These are phyloP conservation scores for Epinephelus lanceolatus DNA, from an alignment of 2,113 vertebrate genomes.

Conservation along the genomic window DNA sequence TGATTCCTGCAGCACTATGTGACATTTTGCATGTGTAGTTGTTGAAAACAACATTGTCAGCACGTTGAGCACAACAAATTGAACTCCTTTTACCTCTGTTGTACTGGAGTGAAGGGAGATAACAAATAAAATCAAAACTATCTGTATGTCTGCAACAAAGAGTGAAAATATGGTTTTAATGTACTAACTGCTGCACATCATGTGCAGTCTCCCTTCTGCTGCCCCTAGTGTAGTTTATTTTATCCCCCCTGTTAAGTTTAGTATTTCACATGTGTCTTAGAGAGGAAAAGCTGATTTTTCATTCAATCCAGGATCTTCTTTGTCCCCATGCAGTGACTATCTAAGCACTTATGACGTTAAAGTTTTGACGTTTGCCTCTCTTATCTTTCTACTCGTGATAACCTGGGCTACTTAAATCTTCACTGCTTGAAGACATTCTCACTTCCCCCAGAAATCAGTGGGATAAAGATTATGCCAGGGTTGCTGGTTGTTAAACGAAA, in stretches of 20 bases:
- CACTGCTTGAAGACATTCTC: constrained; percentile 5
- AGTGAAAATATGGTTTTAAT: not conserved
- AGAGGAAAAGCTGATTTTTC: constrained; percentile 20
- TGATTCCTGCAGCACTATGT: no score
- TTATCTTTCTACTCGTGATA: constrained; percentile 38
- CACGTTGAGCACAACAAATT: no score
- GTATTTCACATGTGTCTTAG: constrained; percentile 2
- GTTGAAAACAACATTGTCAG: no score
- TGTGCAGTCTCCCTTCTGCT: not conserved
- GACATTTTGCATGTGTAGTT: no score
- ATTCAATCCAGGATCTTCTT: not conserved
- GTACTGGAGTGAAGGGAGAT: not conserved
- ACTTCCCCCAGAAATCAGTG: constrained; percentile 2
- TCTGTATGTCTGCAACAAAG: not conserved
- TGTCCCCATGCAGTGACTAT: not conserved
- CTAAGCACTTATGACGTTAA: constrained; percentile 20
- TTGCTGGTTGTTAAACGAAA: not conserved
- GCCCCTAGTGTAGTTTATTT: not conserved
- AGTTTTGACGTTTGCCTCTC: not conserved
- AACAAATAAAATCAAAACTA: not conserved
- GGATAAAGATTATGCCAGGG: constrained; percentile 43
- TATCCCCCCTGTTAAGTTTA: not conserved
- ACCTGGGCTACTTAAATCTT: constrained; percentile 36
- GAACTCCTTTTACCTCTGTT: not conserved
- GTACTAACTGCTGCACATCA: not conserved